A percentile compares a stretch with the other conserved stretches of the same genome.
Evolutionary conservation across 1,140 invertebrate species (phyloP).

Genomic region (Magallana gigas): DNA sequence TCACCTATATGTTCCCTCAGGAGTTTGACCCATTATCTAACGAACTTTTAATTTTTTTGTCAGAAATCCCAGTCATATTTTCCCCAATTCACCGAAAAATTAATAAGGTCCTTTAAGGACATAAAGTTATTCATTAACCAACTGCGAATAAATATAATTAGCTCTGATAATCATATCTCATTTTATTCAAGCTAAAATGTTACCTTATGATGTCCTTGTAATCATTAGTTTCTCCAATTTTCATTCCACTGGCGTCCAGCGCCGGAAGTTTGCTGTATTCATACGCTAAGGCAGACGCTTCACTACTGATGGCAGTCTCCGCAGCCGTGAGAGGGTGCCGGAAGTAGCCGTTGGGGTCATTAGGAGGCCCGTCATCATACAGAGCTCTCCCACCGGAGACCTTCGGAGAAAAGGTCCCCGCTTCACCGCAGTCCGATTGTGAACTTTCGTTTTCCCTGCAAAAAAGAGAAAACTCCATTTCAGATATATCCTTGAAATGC

Average conservation of each 20-base stretch:
- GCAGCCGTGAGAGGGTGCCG: slow-evolving; percentile 15
- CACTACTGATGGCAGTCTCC: slow-evolving; percentile 4
- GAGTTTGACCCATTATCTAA: too few species aligned
- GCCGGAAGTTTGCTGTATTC: slow-evolving; percentile 21
- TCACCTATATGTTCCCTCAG: too few species aligned
- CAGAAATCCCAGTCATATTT: too few species aligned
- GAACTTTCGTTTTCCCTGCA: slow-evolving; percentile 11
- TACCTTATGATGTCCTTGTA: slow-evolving; percentile 24
- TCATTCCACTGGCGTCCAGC: slow-evolving; percentile 2
- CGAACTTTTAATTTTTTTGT: too few species aligned
- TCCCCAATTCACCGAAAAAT: too few species aligned
- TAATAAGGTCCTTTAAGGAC: too few species aligned
- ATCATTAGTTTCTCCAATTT: slow-evolving; percentile 23
- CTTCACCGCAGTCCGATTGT: not conserved
- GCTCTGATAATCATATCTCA: too few species aligned
- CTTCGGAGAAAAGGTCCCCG: not conserved
- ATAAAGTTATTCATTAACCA: too few species aligned
- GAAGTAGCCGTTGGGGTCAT: slow-evolving; percentile 20
- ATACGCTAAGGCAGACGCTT: slow-evolving; percentile 25
- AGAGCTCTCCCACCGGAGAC: not conserved
- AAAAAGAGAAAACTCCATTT: not conserved
- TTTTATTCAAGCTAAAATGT: not conserved
- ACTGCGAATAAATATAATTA: too few species aligned
- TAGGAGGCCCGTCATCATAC: slow-evolving; percentile 13
- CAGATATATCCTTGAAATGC: not conserved